phyloP scores from a whole-genome alignment of 2,797 vertebrate genomes.

The Numenius phaeopus region DNA sequence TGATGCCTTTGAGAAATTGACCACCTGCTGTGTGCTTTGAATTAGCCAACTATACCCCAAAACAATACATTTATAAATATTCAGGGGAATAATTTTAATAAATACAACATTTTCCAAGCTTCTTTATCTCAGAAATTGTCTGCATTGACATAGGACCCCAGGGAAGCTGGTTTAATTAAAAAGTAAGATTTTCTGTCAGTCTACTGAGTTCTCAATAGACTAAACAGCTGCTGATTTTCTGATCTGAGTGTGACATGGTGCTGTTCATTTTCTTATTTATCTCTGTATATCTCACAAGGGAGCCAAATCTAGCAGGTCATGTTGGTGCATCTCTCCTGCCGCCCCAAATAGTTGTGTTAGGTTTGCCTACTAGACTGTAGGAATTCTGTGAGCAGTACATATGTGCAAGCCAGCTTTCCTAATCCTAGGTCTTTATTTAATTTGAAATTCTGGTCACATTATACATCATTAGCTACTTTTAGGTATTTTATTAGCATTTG shows the following conservation, averaged over 20 bases:
- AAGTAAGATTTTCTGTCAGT: constrained; percentile 49
- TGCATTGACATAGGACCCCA: constrained; percentile 4
- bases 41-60: background rate
- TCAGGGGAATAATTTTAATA: constrained; percentile 13
- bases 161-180: constrained; percentile 63
- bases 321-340: background rate
- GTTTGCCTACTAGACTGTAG: background rate
- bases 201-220: constrained; percentile 5
- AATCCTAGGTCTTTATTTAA: background rate
- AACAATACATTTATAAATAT: background rate
- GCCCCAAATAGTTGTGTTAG: background rate
- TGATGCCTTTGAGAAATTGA: background rate
- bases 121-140: constrained; percentile 35
- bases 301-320: background rate
- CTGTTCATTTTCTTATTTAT: constrained; percentile 5
- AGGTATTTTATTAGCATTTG: background rate
- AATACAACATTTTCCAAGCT: constrained; percentile 12
- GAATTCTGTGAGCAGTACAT: background rate
- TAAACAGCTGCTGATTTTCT: constrained; percentile 32
- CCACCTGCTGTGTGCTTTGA: background rate
- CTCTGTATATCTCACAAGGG: background rate
- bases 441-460: background rate
- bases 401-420: background rate
- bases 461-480: background rate
- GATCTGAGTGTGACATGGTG: background rate